phyloP scores from a whole-genome alignment of 2,888 invertebrate species.

The Brenthis ino region DNA sequence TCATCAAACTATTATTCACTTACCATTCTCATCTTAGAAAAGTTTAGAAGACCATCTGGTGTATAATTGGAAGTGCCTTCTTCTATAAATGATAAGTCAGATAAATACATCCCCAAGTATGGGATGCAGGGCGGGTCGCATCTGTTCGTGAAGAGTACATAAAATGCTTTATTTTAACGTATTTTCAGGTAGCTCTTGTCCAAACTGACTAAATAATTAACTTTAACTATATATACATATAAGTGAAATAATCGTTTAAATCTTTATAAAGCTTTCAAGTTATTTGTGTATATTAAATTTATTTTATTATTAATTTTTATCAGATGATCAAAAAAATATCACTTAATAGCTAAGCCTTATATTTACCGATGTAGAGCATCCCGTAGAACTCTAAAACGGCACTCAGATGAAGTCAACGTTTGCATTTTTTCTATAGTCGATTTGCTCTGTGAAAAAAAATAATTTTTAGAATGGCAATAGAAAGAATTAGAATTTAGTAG shows the following conservation, averaged over 20 bases:
- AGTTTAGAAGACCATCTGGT: conserved; percentile 93
- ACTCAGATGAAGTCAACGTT: conserved; percentile 93
- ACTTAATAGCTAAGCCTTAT: background rate
- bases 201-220: too few relatives aligned
- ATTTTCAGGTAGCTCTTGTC: too few relatives aligned
- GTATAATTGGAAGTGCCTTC: conserved; percentile 96
- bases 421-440: conserved; percentile 94
- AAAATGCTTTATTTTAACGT: too few relatives aligned
- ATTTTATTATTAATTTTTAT: too few relatives aligned
- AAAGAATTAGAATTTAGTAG: too few relatives aligned
- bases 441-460: conserved; percentile 84
- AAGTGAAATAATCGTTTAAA: too few relatives aligned
- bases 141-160: conserved; percentile 54
- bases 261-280: too few relatives aligned
- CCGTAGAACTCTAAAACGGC: conserved; percentile 91
- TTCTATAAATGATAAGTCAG: conserved; percentile 95
- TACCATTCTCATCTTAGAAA: conserved; percentile 98
- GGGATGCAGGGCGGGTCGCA: conserved; percentile 95
- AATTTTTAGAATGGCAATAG: too few relatives aligned
- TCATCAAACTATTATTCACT: conserved; percentile 40
- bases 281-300: too few relatives aligned
- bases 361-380: conserved; percentile 89
- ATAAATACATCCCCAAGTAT: conserved; percentile 93
- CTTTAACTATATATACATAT: too few relatives aligned
- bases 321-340: background rate